phyloP scores from a whole-genome alignment of 2,797 vertebrate genomes.

The Propithecus deckenii region DNA sequence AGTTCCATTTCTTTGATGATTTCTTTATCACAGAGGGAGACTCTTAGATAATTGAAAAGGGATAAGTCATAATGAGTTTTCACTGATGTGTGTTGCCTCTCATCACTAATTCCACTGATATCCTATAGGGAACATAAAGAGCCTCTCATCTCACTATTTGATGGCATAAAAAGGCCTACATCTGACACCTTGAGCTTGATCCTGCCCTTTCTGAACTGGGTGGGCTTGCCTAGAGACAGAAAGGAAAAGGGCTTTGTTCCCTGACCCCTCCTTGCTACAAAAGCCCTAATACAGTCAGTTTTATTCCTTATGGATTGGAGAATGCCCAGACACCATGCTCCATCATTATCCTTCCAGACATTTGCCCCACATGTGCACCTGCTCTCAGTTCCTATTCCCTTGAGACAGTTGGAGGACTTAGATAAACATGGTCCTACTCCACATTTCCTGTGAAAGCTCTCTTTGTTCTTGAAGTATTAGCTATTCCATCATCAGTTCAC shows the following conservation, averaged over 20 bases:
- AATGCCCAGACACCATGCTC: background rate
- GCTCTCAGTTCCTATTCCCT: slow-evolving; percentile 16
- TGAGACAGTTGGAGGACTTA: slow-evolving; percentile 38
- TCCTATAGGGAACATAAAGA: slow-evolving; percentile 47
- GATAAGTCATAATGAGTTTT: slow-evolving; percentile 63
- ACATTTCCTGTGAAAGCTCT: slow-evolving; percentile 28
- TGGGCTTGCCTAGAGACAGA: slow-evolving; percentile 40
- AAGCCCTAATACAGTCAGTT: background rate
- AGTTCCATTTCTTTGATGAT: slow-evolving; percentile 67
- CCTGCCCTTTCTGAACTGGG: slow-evolving; percentile 40
- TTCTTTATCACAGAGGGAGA: slow-evolving; percentile 52
- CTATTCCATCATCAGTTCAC: slow-evolving; percentile 10
- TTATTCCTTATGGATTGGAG: slow-evolving; percentile 42
- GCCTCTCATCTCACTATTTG: slow-evolving; percentile 48
- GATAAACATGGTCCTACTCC: slow-evolving; percentile 51
- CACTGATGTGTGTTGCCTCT: background rate
- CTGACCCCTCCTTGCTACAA: background rate
- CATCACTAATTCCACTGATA: slow-evolving; percentile 20
- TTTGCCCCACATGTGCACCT: slow-evolving; percentile 53
- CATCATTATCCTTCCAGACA: background rate
- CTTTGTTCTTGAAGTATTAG: slow-evolving; percentile 60
- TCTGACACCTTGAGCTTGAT: background rate
- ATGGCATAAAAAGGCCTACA: slow-evolving; percentile 41
- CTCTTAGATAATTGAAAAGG: slow-evolving; percentile 46
- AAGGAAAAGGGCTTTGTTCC: slow-evolving; percentile 25